A percentile compares a stretch with the other conserved stretches of the same genome.
Conservation (phyloP, 2,797 vertebrate genomes). For the Microhierax caerulescens region DNA sequence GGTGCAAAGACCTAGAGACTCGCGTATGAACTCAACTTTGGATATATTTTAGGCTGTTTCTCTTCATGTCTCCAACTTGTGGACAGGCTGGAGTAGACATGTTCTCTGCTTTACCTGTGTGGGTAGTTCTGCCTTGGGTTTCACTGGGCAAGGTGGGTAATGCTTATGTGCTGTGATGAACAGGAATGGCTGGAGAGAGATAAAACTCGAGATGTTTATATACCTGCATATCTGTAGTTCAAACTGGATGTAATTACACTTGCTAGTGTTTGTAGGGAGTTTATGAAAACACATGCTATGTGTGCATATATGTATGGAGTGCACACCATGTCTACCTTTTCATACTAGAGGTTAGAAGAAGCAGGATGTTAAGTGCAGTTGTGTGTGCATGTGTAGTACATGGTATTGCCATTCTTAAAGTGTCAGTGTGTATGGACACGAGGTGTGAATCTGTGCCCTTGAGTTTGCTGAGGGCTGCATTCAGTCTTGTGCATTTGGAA, state of each 20-base stretch:
- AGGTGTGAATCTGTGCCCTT: too few relatives aligned
- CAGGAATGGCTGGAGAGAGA: background rate
- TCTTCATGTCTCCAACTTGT: too few relatives aligned
- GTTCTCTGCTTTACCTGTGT: background rate
- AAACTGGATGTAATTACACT: background rate
- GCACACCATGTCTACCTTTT: too few relatives aligned
- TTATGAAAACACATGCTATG: background rate
- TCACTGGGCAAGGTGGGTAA: background rate
- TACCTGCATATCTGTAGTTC: background rate
- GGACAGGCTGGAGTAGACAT: background rate
- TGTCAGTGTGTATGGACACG: fast-evolving
- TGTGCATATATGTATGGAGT: too few relatives aligned
- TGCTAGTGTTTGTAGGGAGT: background rate
- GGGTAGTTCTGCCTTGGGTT: background rate
- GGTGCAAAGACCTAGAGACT: background rate
- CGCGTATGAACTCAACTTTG: background rate
- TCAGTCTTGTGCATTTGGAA: background rate
- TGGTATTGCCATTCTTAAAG: too few relatives aligned
- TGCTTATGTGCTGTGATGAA: fast-evolving
- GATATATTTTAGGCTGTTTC: background rate
- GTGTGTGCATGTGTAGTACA: fast-evolving
- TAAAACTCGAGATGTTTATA: background rate
- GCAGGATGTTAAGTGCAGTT: background rate
- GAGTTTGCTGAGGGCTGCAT: background rate
- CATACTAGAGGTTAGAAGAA: background rate